Percentiles rank a stretch among this genome's conserved stretches.
These are phyloP conservation scores for Menidia beryllina DNA, from an alignment of 2,113 vertebrate genomes.

Conservation along the genomic window DNA sequence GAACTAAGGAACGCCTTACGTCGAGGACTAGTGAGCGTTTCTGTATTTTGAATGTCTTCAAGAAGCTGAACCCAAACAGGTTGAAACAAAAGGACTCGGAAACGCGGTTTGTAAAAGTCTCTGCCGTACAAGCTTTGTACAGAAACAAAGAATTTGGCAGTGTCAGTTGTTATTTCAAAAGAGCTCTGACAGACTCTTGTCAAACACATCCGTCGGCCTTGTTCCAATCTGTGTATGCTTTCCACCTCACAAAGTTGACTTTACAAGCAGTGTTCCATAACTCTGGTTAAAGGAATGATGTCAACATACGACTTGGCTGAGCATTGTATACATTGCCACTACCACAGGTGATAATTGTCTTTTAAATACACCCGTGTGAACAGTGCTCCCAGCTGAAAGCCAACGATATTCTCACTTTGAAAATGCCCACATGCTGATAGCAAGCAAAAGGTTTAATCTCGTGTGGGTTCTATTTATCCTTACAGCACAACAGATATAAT, in stretches of 20 bases:
- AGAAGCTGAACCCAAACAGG: not conserved
- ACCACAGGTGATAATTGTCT: not conserved
- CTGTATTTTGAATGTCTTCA: not conserved
- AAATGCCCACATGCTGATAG: too few species aligned
- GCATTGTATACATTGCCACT: not conserved
- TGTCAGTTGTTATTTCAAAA: not conserved
- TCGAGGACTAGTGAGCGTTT: not conserved
- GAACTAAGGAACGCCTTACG: not conserved
- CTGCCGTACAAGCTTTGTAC: not conserved
- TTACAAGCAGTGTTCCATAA: not conserved
- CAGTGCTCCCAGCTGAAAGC: too few species aligned
- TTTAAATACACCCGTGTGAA: not conserved
- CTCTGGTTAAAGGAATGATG: not conserved
- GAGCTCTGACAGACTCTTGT: not conserved
- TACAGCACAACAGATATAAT: too few species aligned
- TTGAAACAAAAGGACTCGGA: not conserved
- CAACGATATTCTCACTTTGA: too few species aligned
- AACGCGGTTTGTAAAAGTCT: not conserved
- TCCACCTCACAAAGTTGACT: too few species aligned
- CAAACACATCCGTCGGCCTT: too few species aligned
- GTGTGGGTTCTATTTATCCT: too few species aligned
- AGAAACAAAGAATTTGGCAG: not conserved
- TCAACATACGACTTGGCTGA: not conserved
- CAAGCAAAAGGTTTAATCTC: too few species aligned
- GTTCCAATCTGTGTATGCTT: too few species aligned